Conservation (phyloP, 2,113 vertebrate species). For the Megaceryle maxima region DNA sequence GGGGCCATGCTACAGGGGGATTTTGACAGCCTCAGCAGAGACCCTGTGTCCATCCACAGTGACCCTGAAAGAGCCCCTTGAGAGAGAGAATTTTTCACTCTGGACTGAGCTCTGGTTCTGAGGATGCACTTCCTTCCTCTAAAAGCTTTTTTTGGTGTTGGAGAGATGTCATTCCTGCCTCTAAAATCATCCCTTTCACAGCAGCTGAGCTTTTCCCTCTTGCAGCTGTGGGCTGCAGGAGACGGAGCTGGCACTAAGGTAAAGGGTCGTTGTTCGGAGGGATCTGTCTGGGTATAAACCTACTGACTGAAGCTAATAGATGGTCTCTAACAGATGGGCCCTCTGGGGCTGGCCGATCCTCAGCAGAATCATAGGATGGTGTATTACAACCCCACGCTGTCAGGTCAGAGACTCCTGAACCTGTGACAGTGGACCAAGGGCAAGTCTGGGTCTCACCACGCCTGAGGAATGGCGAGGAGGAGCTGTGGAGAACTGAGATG, state of each 20-base stretch:
- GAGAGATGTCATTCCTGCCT: neutral
- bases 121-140: neutral
- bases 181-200: neutral
- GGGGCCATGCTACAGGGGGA: neutral
- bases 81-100: neutral
- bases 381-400: neutral
- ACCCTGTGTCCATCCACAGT: neutral
- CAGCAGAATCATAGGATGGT: neutral
- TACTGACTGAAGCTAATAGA: neutral
- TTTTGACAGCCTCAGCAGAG: neutral
- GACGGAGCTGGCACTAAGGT: neutral
- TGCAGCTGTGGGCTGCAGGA: neutral
- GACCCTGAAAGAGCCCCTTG: rapidly evolving
- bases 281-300: neutral
- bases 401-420: neutral
- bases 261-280: neutral
- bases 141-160: neutral
- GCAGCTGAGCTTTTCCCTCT: neutral
- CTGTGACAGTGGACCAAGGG: neutral
- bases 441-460: neutral
- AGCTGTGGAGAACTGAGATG: neutral
- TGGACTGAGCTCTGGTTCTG: neutral
- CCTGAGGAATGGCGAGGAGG: neutral
- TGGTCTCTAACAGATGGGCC: neutral
- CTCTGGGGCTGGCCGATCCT: rapidly evolving